phyloP scores from a whole-genome alignment of 1,140 invertebrate species.

The Olivierus martensii region DNA sequence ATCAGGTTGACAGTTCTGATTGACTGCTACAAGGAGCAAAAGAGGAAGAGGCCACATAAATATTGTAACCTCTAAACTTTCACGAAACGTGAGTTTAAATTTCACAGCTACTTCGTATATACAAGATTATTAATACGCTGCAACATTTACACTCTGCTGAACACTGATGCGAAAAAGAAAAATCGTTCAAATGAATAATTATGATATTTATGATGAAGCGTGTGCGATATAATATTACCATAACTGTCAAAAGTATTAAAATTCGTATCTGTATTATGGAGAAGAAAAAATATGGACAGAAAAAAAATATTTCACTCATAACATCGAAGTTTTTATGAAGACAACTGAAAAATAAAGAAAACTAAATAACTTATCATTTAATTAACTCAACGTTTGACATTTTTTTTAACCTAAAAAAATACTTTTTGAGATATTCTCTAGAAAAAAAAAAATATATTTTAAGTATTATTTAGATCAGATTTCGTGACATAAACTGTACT shows the following conservation, averaged over 20 bases:
- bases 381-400: background rate
- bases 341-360: no score
- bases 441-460: no score
- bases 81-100: background rate
- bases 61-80: background rate
- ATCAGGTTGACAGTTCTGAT: no score
- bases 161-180: background rate
- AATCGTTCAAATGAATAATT: background rate
- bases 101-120: background rate
- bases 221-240: no score
- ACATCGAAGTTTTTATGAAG: no score
- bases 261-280: no score
- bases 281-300: no score
- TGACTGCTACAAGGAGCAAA: background rate
- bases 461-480: background rate
- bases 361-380: no score
- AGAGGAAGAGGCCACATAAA: background rate
- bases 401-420: background rate
- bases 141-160: background rate
- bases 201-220: background rate
- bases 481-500: background rate
- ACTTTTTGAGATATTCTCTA: no score
- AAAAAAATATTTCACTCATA: no score
- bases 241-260: no score
- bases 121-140: background rate